Conservation (phyloP, 35 echinoderm and acorn worm genomes). For the Diadema setosum region DNA sequence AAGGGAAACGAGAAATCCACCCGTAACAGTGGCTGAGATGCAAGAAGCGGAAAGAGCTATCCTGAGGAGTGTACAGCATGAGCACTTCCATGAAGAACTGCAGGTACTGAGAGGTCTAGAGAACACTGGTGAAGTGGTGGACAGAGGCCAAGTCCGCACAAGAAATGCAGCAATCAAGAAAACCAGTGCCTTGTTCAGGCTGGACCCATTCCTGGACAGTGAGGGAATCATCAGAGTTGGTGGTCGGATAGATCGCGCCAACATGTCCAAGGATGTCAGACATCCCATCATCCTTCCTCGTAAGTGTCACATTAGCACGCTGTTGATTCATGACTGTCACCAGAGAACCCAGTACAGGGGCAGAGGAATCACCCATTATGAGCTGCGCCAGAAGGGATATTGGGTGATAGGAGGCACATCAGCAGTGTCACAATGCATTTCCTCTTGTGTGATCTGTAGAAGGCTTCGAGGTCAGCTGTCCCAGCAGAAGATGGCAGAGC, state of each 20-base stretch:
- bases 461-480: conserved; percentile 24
- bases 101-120: too few relatives aligned
- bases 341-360: conserved; percentile 43
- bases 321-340: conserved; percentile 78
- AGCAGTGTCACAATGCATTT: conserved; percentile 55
- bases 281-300: conserved; percentile 59
- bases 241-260: conserved; percentile 46
- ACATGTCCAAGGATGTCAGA: conserved; percentile 13
- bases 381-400: conserved; percentile 54
- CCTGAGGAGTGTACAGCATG: too few relatives aligned
- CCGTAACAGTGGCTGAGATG: too few relatives aligned
- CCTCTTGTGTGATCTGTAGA: conserved; percentile 38
- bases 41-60: too few relatives aligned
- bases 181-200: conserved; percentile 37
- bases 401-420: conserved; percentile 68
- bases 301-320: conserved; percentile 56
- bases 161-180: conserved; percentile 7
- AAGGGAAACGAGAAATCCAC: too few relatives aligned
- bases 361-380: conserved; percentile 55
- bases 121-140: too few relatives aligned
- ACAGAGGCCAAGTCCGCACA: too few relatives aligned
- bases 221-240: conserved; percentile 65
- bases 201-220: conserved; percentile 75
- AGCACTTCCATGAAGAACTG: too few relatives aligned
- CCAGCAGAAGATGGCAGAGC: conserved; percentile 62